Evolutionary conservation across 2,888 invertebrate genomes (phyloP).

Genomic region (Xanthorhoe spadicearia): DNA sequence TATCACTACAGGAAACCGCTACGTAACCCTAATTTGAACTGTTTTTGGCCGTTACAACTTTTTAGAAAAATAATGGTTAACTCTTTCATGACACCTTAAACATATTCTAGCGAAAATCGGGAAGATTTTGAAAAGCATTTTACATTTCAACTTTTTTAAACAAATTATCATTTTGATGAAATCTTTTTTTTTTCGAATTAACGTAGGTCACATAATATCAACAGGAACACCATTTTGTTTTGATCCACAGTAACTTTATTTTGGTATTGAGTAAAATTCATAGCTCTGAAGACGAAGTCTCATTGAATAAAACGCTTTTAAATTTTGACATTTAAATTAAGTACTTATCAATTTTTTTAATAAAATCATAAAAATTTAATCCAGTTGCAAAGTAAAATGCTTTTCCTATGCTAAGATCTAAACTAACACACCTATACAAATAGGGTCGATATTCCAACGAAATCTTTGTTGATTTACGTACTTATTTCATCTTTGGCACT

Average conservation of each 20-base stretch:
- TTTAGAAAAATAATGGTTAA: conserved; percentile 30
- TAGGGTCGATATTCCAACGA: conserved; percentile 27
- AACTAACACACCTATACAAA: conserved; percentile 20
- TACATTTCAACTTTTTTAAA: not conserved
- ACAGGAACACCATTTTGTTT: no score
- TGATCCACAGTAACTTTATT: no score
- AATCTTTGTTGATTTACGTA: conserved; percentile 36
- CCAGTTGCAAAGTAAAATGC: conserved; percentile 4
- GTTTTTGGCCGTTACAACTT: conserved; percentile 26
- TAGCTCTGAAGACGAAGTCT: no score
- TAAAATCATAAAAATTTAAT: not conserved
- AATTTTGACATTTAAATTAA: no score
- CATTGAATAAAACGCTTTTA: no score
- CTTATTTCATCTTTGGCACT: conserved; percentile 46
- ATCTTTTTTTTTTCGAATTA: no score
- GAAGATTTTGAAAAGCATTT: conserved; percentile 11
- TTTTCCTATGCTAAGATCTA: conserved; percentile 16
- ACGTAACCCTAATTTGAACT: conserved; percentile 31
- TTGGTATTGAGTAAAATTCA: no score
- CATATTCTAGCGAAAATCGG: conserved; percentile 16
- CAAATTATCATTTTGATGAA: not conserved
- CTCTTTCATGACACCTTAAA: conserved; percentile 18
- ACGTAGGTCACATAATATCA: no score
- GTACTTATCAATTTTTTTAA: not conserved
- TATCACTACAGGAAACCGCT: conserved; percentile 2